Percentiles rank a stretch among this genome's conserved stretches.
Conservation (phyloP, 2,888 invertebrate genomes). For the Drosophila pseudotalamancana region DNA sequence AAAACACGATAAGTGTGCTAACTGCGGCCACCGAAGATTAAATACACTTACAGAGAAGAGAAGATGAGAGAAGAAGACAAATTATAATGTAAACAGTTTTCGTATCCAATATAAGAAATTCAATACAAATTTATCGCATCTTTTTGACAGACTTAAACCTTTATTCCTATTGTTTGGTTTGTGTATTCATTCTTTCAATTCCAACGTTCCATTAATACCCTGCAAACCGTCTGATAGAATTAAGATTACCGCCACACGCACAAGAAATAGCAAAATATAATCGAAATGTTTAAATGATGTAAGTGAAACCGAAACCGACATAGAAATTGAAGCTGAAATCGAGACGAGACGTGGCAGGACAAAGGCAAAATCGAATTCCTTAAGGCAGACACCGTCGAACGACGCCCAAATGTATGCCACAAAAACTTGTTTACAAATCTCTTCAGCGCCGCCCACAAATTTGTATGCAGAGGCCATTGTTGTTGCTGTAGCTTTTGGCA, state of each 20-base stretch:
- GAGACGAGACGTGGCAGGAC: conserved; percentile 21
- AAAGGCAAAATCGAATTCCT: conserved; percentile 16
- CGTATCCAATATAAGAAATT: no score
- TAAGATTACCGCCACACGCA: conserved; percentile 5
- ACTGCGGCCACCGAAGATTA: background rate
- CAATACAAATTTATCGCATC: no score
- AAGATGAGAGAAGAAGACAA: no score
- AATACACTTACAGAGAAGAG: conserved; percentile 16
- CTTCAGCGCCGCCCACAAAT: conserved; percentile 73
- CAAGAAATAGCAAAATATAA: conserved; percentile 39
- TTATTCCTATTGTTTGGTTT: no score
- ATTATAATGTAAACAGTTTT: no score
- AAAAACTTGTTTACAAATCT: conserved; percentile 80
- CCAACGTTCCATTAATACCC: no score
- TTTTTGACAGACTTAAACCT: no score
- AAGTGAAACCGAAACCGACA: conserved; percentile 42
- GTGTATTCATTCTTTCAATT: no score
- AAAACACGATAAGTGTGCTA: background rate
- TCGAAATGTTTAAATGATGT: conserved; percentile 40
- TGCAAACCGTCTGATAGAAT: background rate
- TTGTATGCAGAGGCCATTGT: conserved; percentile 68
- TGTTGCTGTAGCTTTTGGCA: conserved; percentile 41
- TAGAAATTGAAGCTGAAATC: conserved; percentile 34
- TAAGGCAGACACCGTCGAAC: conserved; percentile 15
- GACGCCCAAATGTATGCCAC: conserved; percentile 70